phyloP scores from a whole-genome alignment of 2,888 invertebrate species.

The Holacanthella duospinosa region DNA sequence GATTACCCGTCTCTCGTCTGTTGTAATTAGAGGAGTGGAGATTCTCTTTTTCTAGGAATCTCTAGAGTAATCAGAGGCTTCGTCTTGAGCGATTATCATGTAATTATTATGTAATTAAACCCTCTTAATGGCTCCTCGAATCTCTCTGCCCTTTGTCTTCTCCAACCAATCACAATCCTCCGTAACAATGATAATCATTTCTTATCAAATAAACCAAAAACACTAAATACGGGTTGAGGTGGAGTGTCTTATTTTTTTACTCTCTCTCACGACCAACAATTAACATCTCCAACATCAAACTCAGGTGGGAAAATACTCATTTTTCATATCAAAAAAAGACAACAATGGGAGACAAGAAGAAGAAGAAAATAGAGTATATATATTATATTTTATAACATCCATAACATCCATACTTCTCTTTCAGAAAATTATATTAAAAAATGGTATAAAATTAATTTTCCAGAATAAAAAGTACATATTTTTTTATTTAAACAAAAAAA shows the following conservation, averaged over 20 bases:
- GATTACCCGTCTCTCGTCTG: neutral
- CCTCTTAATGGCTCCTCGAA: neutral
- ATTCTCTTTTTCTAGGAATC: neutral
- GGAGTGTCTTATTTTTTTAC: constrained; percentile 2
- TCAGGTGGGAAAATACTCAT: neutral
- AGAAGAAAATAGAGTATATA: no score
- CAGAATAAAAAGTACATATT: no score
- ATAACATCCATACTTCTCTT: no score
- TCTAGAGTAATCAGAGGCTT: neutral
- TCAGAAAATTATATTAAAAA: no score
- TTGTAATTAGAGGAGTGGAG: neutral
- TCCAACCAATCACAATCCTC: neutral
- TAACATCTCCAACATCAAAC: no score
- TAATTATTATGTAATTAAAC: neutral
- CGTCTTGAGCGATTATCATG: neutral
- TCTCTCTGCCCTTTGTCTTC: neutral
- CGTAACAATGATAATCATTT: neutral
- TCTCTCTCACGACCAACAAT: neutral
- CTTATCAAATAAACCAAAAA: neutral
- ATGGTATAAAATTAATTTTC: no score
- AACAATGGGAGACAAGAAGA: no score
- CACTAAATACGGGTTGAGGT: constrained; percentile 1
- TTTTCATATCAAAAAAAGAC: neutral
- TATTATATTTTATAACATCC: no score
- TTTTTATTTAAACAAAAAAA: no score